Evolutionary conservation across 2,888 invertebrate species (phyloP), one percentile per base, ranked within the genome.

Genomic region (Ectemnius continuus): DNA sequence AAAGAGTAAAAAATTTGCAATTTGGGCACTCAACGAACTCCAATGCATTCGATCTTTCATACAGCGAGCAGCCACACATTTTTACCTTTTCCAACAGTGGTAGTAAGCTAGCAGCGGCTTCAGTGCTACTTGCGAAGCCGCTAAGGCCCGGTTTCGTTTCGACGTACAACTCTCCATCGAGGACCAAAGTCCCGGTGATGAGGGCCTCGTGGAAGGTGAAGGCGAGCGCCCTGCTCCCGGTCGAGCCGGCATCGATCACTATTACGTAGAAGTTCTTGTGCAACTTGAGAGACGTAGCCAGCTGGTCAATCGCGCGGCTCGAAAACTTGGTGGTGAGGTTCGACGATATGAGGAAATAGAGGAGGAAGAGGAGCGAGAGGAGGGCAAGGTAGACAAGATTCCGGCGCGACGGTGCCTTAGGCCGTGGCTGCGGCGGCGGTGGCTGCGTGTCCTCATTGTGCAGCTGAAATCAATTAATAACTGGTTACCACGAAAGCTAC

Each of bases 161-260:
- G 83, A 94, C 94, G 88, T 96, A 98, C 69, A 96, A 92, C 91
- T 97, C 97, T 84, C 94, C 94, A 78, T 96, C 96, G 76, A 98
- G 92, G 82, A 96, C 94, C 88, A 98, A 92, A 86, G 95, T 95
- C 52, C 93, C 93, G 85, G 92, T 92, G 67, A 87, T 23, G 63
- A 89, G 79, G 20, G 96, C 95, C 86, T 95, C 94, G 86, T 96
- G 95, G 91, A 97, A 97, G 84, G 95, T 95, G 88, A 96, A 97
- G 4, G 96, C 96, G 76, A 96, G 91, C 23, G 97, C 94, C 82
- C 98, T 93, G 76, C 97, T 95, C 1, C 98, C 98, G 0, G 98
- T 98, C 70, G 97, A 98, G 2, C 98, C 98, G 4, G 98, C 98
- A 91, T 98, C 98, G 81, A 98, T 95, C 83, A 98, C 95, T 26